phyloP scores from a whole-genome alignment of 2,113 vertebrate genomes.

The Oostethus manadensis region DNA sequence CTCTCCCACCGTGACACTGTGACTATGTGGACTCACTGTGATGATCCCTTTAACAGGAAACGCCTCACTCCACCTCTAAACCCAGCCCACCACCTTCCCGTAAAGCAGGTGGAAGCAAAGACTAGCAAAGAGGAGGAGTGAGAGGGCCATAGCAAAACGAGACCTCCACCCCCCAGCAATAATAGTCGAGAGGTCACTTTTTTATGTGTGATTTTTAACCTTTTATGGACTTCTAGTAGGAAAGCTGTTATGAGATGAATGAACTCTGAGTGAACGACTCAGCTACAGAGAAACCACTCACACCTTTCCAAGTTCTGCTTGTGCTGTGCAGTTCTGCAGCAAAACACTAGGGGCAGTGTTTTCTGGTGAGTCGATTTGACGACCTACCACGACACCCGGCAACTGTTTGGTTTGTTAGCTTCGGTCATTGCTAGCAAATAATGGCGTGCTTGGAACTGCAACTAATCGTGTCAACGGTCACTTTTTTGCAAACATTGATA shows the following conservation, averaged over 20 bases:
- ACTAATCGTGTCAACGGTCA: no score
- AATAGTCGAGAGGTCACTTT: conserved; percentile 53
- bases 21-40: conserved; percentile 86
- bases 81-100: conserved; percentile 3
- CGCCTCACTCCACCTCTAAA: neutral
- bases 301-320: no score
- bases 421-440: no score
- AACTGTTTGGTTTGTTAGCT: conserved; percentile 39
- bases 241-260: no score
- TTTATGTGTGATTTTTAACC: conserved; percentile 40
- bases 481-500: no score
- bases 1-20: conserved; percentile 68
- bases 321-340: no score
- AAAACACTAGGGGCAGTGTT: no score
- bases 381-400: conserved; percentile 27
- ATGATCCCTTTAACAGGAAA: conserved; percentile 67
- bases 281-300: no score
- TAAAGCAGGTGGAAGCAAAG: conserved; percentile 29
- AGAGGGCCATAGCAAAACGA: conserved; percentile 29
- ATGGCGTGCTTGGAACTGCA: no score
- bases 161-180: conserved; percentile 68
- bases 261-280: no score
- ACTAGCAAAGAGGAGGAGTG: conserved; percentile 32
- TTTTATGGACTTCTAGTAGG: conserved; percentile 1
- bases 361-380: no score